phyloP scores from a whole-genome alignment of 1,140 invertebrate genomes.

The Ceratoteleas bidentatus region DNA sequence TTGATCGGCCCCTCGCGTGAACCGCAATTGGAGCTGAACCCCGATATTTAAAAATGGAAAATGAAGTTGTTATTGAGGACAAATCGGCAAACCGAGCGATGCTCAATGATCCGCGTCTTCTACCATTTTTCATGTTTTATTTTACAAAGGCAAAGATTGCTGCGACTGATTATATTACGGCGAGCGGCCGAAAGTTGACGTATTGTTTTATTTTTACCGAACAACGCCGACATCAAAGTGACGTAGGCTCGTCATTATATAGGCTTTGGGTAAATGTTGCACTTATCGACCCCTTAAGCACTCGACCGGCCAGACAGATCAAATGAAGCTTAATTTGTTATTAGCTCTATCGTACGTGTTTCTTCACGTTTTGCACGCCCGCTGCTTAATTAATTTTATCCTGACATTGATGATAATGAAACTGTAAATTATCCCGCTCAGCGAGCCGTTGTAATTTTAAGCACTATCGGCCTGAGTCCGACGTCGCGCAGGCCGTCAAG shows the following conservation, averaged over 20 bases:
- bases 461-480: neutral
- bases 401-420: neutral
- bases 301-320: slow-evolving; percentile 33
- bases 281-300: slow-evolving; percentile 58
- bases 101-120: slow-evolving; percentile 56
- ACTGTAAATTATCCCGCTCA: neutral
- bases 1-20: slow-evolving; percentile 31
- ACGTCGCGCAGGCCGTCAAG: no score
- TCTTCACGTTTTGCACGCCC: neutral
- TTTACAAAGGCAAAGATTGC: slow-evolving; percentile 32
- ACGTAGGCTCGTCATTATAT: slow-evolving; percentile 34
- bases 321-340: slow-evolving; percentile 36
- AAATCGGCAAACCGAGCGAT: slow-evolving; percentile 50
- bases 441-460: neutral
- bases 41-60: slow-evolving; percentile 61
- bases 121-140: slow-evolving; percentile 42
- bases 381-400: neutral
- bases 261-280: slow-evolving; percentile 54
- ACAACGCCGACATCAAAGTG: slow-evolving; percentile 32
- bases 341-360: slow-evolving; percentile 17
- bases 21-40: slow-evolving; percentile 37
- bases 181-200: slow-evolving; percentile 23
- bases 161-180: slow-evolving; percentile 14
- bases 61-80: slow-evolving; percentile 59
- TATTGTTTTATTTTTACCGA: slow-evolving; percentile 36